Base-by-base conservation (phyloP, 2,888 invertebrate genomes). In the Tuberolachnus salignus region DNA sequence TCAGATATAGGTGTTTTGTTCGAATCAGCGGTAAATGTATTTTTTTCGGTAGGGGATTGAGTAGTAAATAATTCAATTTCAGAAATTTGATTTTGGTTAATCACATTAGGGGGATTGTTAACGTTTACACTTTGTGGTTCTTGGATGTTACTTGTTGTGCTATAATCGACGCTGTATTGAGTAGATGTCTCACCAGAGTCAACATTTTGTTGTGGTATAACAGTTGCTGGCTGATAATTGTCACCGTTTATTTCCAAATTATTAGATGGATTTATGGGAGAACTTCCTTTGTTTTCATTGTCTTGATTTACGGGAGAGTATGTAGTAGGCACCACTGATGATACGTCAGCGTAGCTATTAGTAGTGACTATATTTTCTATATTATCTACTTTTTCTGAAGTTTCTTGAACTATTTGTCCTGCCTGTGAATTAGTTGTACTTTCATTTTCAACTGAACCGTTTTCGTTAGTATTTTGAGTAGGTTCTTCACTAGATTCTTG, bases 21-120 rank as follows among this genome's bases (percentile, higher is more conserved):
- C 4, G 53, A 46, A 69, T 21, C 23, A 14, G 0, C 51, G 8
- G 11, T 57, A 49, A 42, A n/a, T 53, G n/a, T 10, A 44, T 42
- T 42, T 9, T n/a, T n/a, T 34, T 64, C 73, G 1, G 51, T 53
- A 8, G 83, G 80, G 6, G 71, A 70, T 81, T 83, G 82, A 70
- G 69, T 59, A 53, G 42, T 44, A n/a, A 49, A 53, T 21, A 42
- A 13, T 19, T 78, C 67, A 19, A 19, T n/a, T 51, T 78, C 78
- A 42, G 78, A 34, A 21, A 14, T 34, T 11, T 49, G 13, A 69
- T 51, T 59, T 59, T 78, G 78, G 21, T 61, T 69, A 14, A 74
- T 21, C 4, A 13, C 44, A 14, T 23, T 64, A 1, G 63, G 44
- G 3, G 21, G n/a, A 8, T 51, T 53, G 23, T 51, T 59, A 14